Evolutionary conservation across 2,888 invertebrate genomes (phyloP), one percentile per base, ranked within the genome.

Genomic region (Rhamphomyia laevipes): DNA sequence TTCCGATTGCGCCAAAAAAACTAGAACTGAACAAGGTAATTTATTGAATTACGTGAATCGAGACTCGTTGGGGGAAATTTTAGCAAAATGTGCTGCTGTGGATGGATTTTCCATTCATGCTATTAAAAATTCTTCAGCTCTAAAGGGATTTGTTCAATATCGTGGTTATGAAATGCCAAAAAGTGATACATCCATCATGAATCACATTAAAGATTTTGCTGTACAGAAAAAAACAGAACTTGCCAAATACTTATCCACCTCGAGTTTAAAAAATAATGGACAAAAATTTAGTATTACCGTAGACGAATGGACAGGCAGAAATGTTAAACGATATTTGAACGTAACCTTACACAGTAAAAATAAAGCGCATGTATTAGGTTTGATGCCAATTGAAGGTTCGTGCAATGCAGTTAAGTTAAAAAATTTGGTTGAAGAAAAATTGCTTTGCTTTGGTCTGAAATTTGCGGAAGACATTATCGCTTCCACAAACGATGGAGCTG

Each of bases 1-100:
- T 30, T 10, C 27, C n/a, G n/a, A 27, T 43, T 12, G 13, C 15
- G 27, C 30, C 31, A 43, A 43, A 30, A 43, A 15, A 13, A 15
- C 27, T 13, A 43, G 5, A 15, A 9, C 17, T 15, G 43, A 27
- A n/a, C 21, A 23, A 43, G 9, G 23, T 27, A 43, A 43, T 43
- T 30, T 43, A 30, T 30, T 43, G 7, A 43, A 43, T 43, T 43
- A 30, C 27, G n/a, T 43, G 4, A 30, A n/a, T 7, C 23, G 31
- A 43, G 16, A 15, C 4, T 43, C 43, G n/a, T 43, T 43, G 12
- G 43, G n/a, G n/a, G 11, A n/a, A 4, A 30, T 43, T 6, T 27
- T n/a, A n/a, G n/a, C 43, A 30, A 43, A 43, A 43, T 43, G 43
- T 43, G 43, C 43, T 15, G 13, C 43, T 9, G 9, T 43, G 13